Conservation (phyloP, 2,888 invertebrate genomes). For the Phyllotreta cruciferae region DNA sequence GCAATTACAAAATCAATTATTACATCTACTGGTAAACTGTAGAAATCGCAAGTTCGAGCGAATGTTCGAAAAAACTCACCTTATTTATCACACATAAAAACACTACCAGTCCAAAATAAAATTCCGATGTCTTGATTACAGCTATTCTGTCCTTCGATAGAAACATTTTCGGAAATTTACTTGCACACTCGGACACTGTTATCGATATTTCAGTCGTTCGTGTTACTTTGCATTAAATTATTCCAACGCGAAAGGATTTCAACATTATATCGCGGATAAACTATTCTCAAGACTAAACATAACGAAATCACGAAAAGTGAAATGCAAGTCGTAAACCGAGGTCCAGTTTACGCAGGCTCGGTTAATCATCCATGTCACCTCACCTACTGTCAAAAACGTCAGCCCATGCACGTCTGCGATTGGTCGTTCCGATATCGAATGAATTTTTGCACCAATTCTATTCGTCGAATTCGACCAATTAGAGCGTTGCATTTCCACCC, state of each 20-base stretch:
- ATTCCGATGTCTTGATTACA: not conserved
- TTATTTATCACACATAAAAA: constrained; percentile 27
- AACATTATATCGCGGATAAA: constrained; percentile 9
- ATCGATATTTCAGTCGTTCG: not conserved
- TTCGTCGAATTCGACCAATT: no score
- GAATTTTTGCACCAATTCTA: no score
- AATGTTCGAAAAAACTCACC: constrained; percentile 22
- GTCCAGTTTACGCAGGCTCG: no score
- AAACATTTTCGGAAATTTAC: not conserved
- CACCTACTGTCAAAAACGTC: no score
- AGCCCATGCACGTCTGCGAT: no score
- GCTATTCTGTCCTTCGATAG: not conserved
- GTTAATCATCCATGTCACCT: no score
- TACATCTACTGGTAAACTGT: no score
- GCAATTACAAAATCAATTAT: no score
- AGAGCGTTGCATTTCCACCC: no score
- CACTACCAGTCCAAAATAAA: constrained; percentile 20
- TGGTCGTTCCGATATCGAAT: no score
- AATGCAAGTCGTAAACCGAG: no score
- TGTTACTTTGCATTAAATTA: constrained; percentile 1
- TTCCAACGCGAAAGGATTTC: not conserved
- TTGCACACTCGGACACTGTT: constrained; percentile 1
- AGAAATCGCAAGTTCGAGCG: not conserved
- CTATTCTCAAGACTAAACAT: constrained; percentile 5
- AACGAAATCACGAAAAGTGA: not conserved